A percentile compares a stretch with the other conserved stretches of the same genome.
phyloP scores from a whole-genome alignment of 2,888 invertebrate species.

The Drosophila monieri region DNA sequence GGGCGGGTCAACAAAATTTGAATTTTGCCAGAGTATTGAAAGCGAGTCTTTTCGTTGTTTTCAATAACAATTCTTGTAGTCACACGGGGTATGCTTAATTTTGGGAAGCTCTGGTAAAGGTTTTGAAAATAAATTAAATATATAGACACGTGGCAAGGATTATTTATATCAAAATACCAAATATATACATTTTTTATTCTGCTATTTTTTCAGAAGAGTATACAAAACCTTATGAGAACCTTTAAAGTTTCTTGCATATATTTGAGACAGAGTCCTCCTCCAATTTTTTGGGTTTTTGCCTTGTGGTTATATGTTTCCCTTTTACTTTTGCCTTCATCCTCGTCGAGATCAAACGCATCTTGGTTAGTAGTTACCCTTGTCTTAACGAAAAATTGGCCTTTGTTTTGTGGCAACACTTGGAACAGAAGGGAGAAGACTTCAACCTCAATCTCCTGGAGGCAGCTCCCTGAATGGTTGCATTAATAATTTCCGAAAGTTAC shows the following conservation, averaged over 20 bases:
- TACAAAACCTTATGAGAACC: background rate
- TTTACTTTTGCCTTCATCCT: slow-evolving; percentile 8
- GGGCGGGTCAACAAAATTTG: slow-evolving; percentile 52
- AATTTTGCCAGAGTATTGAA: slow-evolving; percentile 58
- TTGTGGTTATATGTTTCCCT: slow-evolving; percentile 48
- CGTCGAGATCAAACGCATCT: slow-evolving; percentile 65
- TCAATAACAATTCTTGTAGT: slow-evolving; percentile 46
- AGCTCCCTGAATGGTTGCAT: slow-evolving; percentile 20
- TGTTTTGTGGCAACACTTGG: slow-evolving; percentile 41
- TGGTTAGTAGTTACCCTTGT: slow-evolving; percentile 35
- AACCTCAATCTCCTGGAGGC: slow-evolving; percentile 10
- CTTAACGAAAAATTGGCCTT: slow-evolving; percentile 57
- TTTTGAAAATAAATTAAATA: background rate
- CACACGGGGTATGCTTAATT: slow-evolving; percentile 1
- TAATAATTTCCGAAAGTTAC: slow-evolving; percentile 40
- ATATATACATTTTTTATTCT: background rate
- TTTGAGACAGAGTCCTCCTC: background rate
- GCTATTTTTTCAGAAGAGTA: background rate
- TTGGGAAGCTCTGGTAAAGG: background rate
- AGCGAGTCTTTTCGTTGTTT: slow-evolving; percentile 32
- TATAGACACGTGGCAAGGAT: background rate
- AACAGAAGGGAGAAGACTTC: background rate
- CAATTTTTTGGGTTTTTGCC: slow-evolving; percentile 19
- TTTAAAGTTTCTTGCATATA: background rate
- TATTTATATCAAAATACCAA: background rate